Percentiles rank a stretch among this genome's conserved stretches.
These are phyloP conservation scores for Neoaliturus tenellus DNA, from an alignment of 2,888 invertebrate genomes.

Conservation along the genomic window DNA sequence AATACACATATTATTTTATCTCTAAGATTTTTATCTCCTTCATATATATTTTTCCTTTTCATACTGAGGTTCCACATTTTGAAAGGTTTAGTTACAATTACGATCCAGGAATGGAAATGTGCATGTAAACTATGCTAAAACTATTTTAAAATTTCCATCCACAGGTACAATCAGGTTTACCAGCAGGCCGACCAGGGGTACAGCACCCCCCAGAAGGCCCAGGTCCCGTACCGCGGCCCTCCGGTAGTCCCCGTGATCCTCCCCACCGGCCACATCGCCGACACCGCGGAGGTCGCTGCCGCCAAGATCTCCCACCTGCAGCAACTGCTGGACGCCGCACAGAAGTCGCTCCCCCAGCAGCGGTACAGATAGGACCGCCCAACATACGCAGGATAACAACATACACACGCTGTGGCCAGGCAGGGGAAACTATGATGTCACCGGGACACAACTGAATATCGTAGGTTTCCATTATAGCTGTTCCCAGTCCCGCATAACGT, in stretches of 20 bases:
- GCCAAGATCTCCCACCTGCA: slow-evolving; percentile 53
- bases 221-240: slow-evolving; percentile 11
- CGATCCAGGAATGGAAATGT: too few species aligned
- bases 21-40: too few species aligned
- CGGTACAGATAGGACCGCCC: not conserved
- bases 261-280: slow-evolving; percentile 69
- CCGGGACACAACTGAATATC: not conserved
- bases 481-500: not conserved
- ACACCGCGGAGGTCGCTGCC: slow-evolving; percentile 73
- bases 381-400: too few species aligned
- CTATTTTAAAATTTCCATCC: too few species aligned
- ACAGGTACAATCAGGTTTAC: slow-evolving; percentile 32
- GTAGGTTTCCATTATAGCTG: too few species aligned
- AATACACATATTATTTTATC: too few species aligned
- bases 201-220: not conserved
- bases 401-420: too few species aligned
- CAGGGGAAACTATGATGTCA: not conserved
- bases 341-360: slow-evolving; percentile 33
- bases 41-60: too few species aligned
- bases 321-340: slow-evolving; percentile 31
- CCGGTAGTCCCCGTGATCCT: slow-evolving; percentile 26
- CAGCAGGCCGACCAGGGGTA: slow-evolving; percentile 53
- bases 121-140: too few species aligned
- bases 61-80: too few species aligned
- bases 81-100: too few species aligned